Base-by-base conservation (phyloP, 2,888 invertebrate species). In the Scaptomyza polygonia region DNA sequence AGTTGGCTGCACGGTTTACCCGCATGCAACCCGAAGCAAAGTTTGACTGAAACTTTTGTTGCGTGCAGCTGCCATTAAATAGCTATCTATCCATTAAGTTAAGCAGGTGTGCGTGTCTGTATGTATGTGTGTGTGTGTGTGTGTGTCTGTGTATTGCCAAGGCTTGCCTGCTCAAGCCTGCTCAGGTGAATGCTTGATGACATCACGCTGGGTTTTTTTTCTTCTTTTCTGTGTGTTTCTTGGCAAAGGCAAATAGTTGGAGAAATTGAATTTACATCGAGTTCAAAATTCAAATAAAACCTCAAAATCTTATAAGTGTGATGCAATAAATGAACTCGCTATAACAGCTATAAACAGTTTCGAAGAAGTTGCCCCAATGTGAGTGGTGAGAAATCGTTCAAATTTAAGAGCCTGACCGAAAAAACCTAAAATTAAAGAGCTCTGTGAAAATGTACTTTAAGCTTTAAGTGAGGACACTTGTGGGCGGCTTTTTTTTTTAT, bases 191-290 rank as follows among this genome's bases (percentile, higher is more conserved):
- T 42, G 36, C 32, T 44, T 72, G 68, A 59, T 73, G 73, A 69
- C 73, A 69, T 72, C 56, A 68, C 73, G 58, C 53, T 43, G 53
- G n/a, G 43, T 25, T 36, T 42, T 45, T 21, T 25, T 36, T 42
- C 43, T 21, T 40, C 34, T 42, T 49, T 49, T 49, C 25, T 34
- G 36, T 39, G 16, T 45, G 39, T 8, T 30, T 29, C 21, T 36
- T 48, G 54, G 39, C 69, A 55, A 45, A 55, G 48, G 55, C 72
- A 59, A 80, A 84, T 77, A 64, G 57, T 51, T 29, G 58, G 47
- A 42, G 42, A 71, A 79, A 85, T 79, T 79, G 67, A 85, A 85
- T 79, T 83, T 79, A 63, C 55, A 62, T 61, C 49, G 65, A 32
- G 52, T 53, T 53, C 52, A 63, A 66, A 55, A 74, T 74, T 49